Percentiles rank a stretch among this genome's conserved stretches.
phyloP scores from a whole-genome alignment of 2,888 invertebrate species.

The Heliconius erato region DNA sequence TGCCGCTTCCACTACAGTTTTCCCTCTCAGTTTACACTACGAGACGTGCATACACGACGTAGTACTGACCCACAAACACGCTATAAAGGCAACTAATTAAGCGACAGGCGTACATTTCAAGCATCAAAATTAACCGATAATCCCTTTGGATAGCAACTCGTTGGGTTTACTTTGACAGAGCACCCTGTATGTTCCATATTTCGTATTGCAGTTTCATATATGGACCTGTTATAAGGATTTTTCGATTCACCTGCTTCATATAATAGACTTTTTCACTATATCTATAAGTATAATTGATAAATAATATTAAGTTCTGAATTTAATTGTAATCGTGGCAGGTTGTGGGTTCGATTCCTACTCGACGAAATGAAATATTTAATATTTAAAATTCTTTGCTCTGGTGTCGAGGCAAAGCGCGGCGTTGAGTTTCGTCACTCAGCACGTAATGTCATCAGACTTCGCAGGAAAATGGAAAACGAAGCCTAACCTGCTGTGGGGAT shows the following conservation, averaged over 20 bases:
- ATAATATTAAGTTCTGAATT: not conserved
- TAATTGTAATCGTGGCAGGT: too few relatives aligned
- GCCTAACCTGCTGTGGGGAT: too few relatives aligned
- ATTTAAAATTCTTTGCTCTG: too few relatives aligned
- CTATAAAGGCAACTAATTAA: constrained; percentile 73
- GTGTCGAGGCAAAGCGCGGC: too few relatives aligned
- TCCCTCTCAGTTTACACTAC: constrained; percentile 26
- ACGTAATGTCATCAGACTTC: too few relatives aligned
- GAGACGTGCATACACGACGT: constrained; percentile 50
- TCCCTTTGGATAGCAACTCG: constrained; percentile 55
- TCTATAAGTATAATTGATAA: not conserved
- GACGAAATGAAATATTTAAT: too few relatives aligned
- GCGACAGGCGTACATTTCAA: constrained; percentile 59
- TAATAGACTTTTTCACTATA: not conserved
- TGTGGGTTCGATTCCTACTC: too few relatives aligned
- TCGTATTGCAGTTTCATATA: constrained; percentile 4
- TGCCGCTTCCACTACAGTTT: constrained; percentile 17
- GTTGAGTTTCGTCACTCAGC: too few relatives aligned
- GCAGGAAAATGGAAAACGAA: too few relatives aligned
- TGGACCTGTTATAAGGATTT: not conserved
- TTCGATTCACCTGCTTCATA: not conserved
- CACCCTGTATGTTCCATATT: constrained; percentile 4
- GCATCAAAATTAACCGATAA: constrained; percentile 64
- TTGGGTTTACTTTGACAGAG: constrained; percentile 35
- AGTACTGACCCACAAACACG: constrained; percentile 63